Evolutionary conservation across 2,113 vertebrate genomes (phyloP).

Genomic region (Malaclemys terrapin): DNA sequence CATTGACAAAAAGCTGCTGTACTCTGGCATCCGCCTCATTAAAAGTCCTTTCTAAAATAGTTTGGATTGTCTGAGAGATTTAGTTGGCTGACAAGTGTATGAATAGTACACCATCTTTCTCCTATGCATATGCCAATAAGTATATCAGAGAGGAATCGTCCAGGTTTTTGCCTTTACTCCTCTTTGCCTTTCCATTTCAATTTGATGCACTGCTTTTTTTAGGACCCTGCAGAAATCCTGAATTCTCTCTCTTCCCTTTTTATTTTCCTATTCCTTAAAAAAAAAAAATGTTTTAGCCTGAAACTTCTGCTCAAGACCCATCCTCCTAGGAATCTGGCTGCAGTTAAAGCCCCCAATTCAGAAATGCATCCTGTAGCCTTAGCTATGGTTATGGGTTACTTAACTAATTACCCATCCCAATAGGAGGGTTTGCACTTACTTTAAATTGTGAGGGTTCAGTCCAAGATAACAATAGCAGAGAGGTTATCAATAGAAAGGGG

Average conservation of each 20-base stretch:
- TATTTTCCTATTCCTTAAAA: not conserved
- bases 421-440: not conserved
- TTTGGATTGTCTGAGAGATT: not conserved
- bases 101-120: too few species aligned
- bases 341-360: not conserved
- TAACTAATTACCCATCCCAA: not conserved
- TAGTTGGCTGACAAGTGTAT: not conserved
- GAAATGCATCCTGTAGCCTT: not conserved
- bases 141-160: not conserved
- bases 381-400: not conserved
- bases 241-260: not conserved
- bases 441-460: not conserved
- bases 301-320: not conserved
- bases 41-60: not conserved
- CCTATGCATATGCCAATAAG: rapidly evolving
- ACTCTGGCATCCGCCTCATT: not conserved
- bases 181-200: not conserved
- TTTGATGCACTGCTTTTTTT: not conserved
- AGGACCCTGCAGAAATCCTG: not conserved
- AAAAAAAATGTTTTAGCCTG: not conserved
- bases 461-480: not conserved
- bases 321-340: rapidly evolving
- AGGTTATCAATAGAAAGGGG: not conserved
- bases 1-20: rapidly evolving
- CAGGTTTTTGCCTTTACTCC: not conserved